Conservation (phyloP, 2,888 invertebrate genomes). For the Torymus texanus region DNA sequence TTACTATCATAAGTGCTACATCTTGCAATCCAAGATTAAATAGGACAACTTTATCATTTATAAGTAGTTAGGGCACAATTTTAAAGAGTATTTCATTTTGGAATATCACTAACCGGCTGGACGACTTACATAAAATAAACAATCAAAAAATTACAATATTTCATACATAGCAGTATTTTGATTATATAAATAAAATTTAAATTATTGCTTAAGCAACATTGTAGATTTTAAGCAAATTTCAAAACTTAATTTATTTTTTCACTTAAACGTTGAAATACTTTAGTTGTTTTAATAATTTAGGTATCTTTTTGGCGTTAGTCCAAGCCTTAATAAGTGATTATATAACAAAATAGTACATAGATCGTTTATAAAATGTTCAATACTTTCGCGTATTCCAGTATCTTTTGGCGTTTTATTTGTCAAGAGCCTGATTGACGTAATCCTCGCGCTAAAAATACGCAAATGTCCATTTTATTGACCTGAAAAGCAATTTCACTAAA, state of each 20-base stretch:
- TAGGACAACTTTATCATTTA: slow-evolving; percentile 39
- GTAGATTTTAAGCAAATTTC: background rate
- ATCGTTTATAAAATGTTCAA: slow-evolving; percentile 21
- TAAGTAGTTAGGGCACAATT: slow-evolving; percentile 14
- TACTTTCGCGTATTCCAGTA: slow-evolving; percentile 13
- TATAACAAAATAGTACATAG: slow-evolving; percentile 29
- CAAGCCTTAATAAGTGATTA: slow-evolving; percentile 34
- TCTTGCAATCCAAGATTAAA: slow-evolving; percentile 45
- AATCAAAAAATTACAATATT: slow-evolving; percentile 10
- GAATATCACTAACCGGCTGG: slow-evolving; percentile 27
- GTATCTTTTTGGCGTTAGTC: slow-evolving; percentile 8
- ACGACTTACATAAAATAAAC: slow-evolving; percentile 7
- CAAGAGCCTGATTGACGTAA: background rate
- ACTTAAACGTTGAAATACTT: slow-evolving; percentile 2
- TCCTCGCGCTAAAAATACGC: slow-evolving; percentile 10
- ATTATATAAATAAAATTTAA: slow-evolving; percentile 16
- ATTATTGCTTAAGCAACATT: background rate
- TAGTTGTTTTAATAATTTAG: background rate
- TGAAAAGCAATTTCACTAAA: slow-evolving; percentile 16
- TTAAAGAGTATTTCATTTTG: slow-evolving; percentile 14
- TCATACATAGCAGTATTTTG: slow-evolving; percentile 3
- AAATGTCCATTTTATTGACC: background rate
- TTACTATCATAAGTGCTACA: slow-evolving; percentile 42
- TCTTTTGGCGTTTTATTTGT: slow-evolving; percentile 19
- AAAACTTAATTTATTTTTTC: slow-evolving; percentile 14